Percentiles rank a stretch among this genome's conserved stretches.
phyloP scores from a whole-genome alignment of 2,113 vertebrate species.

The Verasper variegatus region DNA sequence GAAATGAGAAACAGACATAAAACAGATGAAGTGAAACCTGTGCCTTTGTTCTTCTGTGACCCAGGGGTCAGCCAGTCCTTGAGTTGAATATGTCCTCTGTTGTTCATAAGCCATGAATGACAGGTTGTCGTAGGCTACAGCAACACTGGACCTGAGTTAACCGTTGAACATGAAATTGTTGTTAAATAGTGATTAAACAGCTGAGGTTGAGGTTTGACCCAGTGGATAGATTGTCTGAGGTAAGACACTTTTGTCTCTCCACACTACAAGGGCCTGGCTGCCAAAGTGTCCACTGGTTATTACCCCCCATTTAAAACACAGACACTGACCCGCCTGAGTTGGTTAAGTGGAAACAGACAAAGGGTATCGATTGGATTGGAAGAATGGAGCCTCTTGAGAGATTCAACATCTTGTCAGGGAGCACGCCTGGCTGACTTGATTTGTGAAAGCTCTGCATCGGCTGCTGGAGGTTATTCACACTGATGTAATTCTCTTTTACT shows the following conservation, averaged over 20 bases:
- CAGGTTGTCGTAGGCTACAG: background rate
- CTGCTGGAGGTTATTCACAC: constrained; percentile 18
- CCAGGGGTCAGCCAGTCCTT: background rate
- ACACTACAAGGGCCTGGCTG: constrained; percentile 7
- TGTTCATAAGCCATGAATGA: background rate
- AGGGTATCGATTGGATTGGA: constrained; percentile 47
- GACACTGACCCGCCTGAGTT: constrained; percentile 31
- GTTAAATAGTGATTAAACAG: constrained; percentile 3
- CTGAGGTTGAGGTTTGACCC: background rate
- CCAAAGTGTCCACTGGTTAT: constrained; percentile 37
- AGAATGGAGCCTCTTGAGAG: constrained; percentile 39
- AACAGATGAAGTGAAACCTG: background rate
- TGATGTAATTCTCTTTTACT: constrained; percentile 4
- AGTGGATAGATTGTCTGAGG: constrained; percentile 13
- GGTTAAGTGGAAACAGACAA: constrained; percentile 53
- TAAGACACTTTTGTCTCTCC: constrained; percentile 18
- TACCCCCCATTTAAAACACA: constrained; percentile 48
- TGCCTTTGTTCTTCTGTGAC: background rate
- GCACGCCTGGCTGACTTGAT: constrained; percentile 35
- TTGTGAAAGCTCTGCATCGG: constrained; percentile 20
- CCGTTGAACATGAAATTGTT: background rate
- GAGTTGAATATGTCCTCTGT: background rate
- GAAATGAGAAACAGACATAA: background rate
- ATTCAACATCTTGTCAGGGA: constrained; percentile 42
- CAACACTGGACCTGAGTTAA: too few species aligned